A percentile compares a stretch with the other conserved stretches of the same genome.
Conservation (phyloP, 2,888 invertebrate genomes). For the Philereme transversata region DNA sequence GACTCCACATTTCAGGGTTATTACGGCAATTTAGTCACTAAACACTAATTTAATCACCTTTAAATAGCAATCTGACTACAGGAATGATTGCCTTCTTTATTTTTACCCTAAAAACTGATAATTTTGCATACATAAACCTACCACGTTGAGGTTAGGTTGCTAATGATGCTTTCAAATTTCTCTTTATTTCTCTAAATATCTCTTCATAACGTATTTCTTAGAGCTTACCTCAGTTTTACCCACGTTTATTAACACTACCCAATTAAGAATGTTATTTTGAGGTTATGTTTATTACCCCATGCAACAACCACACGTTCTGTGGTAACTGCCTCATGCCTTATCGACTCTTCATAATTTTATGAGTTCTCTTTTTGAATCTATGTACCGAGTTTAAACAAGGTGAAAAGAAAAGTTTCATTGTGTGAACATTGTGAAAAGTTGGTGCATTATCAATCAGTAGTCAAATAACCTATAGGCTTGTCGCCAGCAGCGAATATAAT, state of each 20-base stretch:
- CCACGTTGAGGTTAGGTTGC: slow-evolving; percentile 14
- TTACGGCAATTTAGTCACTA: not conserved
- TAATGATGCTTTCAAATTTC: not conserved
- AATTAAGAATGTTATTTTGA: slow-evolving; percentile 20
- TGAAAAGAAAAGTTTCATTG: too few relatives aligned
- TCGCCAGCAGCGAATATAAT: too few relatives aligned
- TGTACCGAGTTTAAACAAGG: too few relatives aligned
- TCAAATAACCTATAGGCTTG: too few relatives aligned
- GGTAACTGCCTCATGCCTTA: not conserved
- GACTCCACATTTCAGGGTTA: slow-evolving; percentile 17
- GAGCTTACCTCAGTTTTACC: not conserved
- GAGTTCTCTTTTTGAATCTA: too few relatives aligned
- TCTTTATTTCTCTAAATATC: not conserved
- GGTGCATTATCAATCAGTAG: too few relatives aligned
- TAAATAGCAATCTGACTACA: not conserved
- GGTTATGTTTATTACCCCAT: slow-evolving; percentile 39
- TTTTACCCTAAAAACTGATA: not conserved
- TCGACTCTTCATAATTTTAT: too few relatives aligned
- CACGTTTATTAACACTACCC: not conserved
- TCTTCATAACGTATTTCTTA: not conserved
- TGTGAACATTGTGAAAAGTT: too few relatives aligned
- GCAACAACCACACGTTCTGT: slow-evolving; percentile 16
- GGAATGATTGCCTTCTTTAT: not conserved
- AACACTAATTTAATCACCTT: not conserved
- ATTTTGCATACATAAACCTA: not conserved